Percentiles rank a stretch among this genome's conserved stretches.
Conservation (phyloP, 2,113 vertebrate species). For the Emydocephalus ijimae region DNA sequence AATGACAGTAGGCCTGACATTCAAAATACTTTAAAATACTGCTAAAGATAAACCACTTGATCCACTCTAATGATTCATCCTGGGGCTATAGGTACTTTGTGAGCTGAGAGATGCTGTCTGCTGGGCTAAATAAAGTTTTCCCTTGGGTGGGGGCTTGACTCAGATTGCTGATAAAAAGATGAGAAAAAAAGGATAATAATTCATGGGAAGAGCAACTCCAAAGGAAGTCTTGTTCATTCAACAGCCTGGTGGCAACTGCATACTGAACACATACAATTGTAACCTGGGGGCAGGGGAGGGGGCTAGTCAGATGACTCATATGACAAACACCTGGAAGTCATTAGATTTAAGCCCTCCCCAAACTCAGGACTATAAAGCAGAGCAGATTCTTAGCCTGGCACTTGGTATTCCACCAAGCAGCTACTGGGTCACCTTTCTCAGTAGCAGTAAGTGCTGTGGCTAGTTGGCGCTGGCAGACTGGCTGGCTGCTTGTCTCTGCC, state of each 20-base stretch:
- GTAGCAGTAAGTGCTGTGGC: constrained; percentile 40
- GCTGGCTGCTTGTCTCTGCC: neutral
- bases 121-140: neutral
- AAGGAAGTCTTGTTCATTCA: neutral
- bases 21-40: constrained; percentile 22
- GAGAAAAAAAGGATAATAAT: neutral
- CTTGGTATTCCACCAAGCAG: constrained; percentile 37
- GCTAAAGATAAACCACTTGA: constrained; percentile 51
- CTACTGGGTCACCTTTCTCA: neutral
- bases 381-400: constrained; percentile 27
- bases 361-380: constrained; percentile 68
- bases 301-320: constrained; percentile 47
- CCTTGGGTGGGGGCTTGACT: neutral
- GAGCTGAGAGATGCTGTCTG: neutral
- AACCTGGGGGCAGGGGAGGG: constrained; percentile 17
- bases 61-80: constrained; percentile 55
- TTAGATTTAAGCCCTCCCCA: constrained; percentile 65
- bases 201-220: neutral
- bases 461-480: neutral
- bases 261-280: constrained; percentile 32
- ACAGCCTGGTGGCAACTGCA: constrained; percentile 13
- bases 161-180: neutral
- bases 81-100: neutral
- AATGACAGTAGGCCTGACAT: constrained; percentile 22
- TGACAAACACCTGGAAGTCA: constrained; percentile 58